Conservation (phyloP, 2,797 vertebrate species). For the Pseudomugil gertrudae region DNA sequence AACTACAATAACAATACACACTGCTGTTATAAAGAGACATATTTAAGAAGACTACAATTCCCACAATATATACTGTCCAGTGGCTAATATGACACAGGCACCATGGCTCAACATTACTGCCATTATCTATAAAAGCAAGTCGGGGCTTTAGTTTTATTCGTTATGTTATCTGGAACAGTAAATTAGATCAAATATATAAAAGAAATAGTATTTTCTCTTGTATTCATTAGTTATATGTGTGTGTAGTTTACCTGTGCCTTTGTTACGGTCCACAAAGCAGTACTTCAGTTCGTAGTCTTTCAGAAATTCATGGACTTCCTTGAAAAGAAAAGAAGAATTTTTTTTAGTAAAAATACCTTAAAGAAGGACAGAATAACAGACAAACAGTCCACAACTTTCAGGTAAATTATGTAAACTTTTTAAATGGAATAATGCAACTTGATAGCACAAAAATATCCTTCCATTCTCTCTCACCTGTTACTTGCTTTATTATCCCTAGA, state of each 20-base stretch:
- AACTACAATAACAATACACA: neutral
- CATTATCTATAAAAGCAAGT: neutral
- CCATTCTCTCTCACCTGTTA: neutral
- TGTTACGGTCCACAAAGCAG: slow-evolving; percentile 98
- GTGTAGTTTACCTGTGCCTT: slow-evolving; percentile 91
- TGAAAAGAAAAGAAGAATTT: slow-evolving; percentile 42
- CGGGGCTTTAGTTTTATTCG: neutral
- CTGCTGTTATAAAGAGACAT: no score
- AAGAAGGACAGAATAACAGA: neutral
- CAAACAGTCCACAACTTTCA: neutral
- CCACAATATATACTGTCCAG: no score
- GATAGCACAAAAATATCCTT: no score
- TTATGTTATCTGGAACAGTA: neutral
- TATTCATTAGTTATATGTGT: neutral
- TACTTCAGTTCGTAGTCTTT: slow-evolving; percentile 96
- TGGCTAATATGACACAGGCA: no score
- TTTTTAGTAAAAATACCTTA: slow-evolving; percentile 4
- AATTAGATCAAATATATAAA: neutral
- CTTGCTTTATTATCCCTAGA: neutral
- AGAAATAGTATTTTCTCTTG: slow-evolving; percentile 2
- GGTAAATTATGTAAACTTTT: neutral
- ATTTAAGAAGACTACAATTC: no score
- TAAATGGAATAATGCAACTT: neutral
- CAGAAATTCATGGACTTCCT: slow-evolving; percentile 96
- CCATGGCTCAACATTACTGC: no score